Conservation (phyloP, 2,797 vertebrate genomes). For the Labeo calbasu region DNA sequence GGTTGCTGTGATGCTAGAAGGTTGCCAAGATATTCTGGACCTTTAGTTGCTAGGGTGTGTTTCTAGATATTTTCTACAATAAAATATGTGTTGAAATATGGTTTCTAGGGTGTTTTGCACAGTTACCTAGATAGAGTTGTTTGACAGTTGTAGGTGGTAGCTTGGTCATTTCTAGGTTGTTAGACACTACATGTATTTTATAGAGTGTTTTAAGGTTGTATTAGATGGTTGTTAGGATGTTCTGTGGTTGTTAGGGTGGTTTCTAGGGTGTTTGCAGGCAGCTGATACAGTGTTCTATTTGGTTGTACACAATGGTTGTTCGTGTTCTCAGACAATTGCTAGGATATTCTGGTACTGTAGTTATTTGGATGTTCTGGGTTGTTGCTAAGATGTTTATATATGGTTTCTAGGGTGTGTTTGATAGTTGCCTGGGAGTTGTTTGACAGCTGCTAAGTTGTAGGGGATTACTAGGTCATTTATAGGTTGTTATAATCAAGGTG, state of each 20-base stretch:
- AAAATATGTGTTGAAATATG: no score
- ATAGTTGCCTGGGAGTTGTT: not conserved
- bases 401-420: not conserved
- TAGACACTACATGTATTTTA: not conserved
- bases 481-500: no score
- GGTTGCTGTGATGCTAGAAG: not conserved
- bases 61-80: no score
- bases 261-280: not conserved
- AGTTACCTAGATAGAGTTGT: not conserved
- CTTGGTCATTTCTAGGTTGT: not conserved
- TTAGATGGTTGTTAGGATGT: not conserved
- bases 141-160: not conserved
- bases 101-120: no score
- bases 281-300: not conserved
- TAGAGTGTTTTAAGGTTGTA: not conserved
- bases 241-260: not conserved
- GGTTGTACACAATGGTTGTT: not conserved
- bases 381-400: not conserved
- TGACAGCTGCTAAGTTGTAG: not conserved
- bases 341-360: constrained; percentile 1
- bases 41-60: not conserved
- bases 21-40: not conserved
- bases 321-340: not conserved
- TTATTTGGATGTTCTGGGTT: not conserved
- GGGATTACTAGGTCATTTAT: not conserved